These are phyloP conservation scores for fruit fly (Drosophila melanogaster) DNA, from an alignment of 1,140 invertebrate species.

Conservation along the genomic window DNA sequence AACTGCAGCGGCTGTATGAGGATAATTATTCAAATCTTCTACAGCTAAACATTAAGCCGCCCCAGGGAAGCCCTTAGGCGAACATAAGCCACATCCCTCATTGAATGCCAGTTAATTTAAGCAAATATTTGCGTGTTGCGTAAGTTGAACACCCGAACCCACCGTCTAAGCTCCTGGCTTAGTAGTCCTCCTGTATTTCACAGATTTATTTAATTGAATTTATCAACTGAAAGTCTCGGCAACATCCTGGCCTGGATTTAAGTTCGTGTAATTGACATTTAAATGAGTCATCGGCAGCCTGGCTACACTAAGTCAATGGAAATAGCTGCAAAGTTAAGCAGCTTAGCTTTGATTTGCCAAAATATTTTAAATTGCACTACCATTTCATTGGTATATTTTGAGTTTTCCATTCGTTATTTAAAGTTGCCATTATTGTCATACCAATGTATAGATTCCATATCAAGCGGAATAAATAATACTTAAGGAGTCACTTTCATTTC, in stretches of 20 bases:
- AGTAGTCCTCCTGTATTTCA: constrained; percentile 28
- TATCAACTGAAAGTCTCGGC: constrained; percentile 36
- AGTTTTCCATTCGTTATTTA: not conserved
- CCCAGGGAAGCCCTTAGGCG: not conserved
- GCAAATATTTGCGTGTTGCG: constrained; percentile 44
- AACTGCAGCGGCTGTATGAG: not conserved
- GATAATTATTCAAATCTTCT: constrained; percentile 1
- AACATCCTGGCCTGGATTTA: constrained; percentile 32
- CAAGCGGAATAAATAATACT: not conserved
- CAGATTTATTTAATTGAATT: constrained; percentile 54
- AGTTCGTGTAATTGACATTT: constrained; percentile 49
- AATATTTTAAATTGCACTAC: not conserved
- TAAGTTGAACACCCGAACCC: constrained; percentile 28
- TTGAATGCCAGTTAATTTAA: constrained; percentile 40
- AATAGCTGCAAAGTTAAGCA: constrained; percentile 12
- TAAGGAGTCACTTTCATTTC: too few relatives aligned
- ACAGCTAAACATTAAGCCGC: constrained; percentile 16
- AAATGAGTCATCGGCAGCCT: constrained; percentile 38
- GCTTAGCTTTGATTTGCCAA: not conserved
- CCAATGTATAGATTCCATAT: too few relatives aligned
- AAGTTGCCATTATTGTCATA: not conserved
- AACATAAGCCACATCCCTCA: constrained; percentile 15
- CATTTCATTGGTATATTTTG: not conserved
- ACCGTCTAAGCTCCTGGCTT: constrained; percentile 17
- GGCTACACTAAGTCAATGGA: constrained; percentile 23